Percentiles rank a stretch among this genome's conserved stretches.
Evolutionary conservation across 2,113 vertebrate species (phyloP).

Genomic region (human (Homo sapiens)): DNA sequence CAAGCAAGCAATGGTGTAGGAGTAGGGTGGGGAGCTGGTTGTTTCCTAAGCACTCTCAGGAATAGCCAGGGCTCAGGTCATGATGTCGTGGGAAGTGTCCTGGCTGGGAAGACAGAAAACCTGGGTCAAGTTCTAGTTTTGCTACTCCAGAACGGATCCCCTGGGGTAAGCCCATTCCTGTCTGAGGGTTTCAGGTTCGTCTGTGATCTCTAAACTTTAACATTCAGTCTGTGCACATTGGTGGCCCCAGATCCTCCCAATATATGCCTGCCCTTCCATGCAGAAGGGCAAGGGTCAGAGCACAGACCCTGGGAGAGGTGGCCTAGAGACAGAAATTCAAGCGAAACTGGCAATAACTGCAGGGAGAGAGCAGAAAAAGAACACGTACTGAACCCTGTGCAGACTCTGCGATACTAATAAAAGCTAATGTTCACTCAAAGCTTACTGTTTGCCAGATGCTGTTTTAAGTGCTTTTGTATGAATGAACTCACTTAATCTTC

Average conservation of each 20-base stretch:
- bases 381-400: not conserved
- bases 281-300: not conserved
- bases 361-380: not conserved
- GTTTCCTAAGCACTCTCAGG: not conserved
- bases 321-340: not conserved
- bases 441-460: conserved; percentile 22
- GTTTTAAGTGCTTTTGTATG: conserved; percentile 46
- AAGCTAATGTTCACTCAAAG: conserved; percentile 43
- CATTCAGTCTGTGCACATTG: not conserved
- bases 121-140: not conserved
- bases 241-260: not conserved
- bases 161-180: not conserved
- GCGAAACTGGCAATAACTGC: not conserved
- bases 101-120: not conserved
- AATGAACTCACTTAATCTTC: conserved; percentile 57
- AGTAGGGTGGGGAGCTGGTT: not conserved
- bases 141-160: not conserved
- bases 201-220: not conserved
- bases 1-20: not conserved
- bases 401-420: conserved; percentile 13
- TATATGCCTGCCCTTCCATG: not conserved
- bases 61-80: not conserved
- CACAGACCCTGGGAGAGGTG: not conserved
- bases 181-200: not conserved
- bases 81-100: not conserved